Percentiles rank a stretch among this genome's conserved stretches.
These are phyloP conservation scores for Drosophila repleta DNA, from an alignment of 1,140 invertebrate species.

Conservation along the genomic window DNA sequence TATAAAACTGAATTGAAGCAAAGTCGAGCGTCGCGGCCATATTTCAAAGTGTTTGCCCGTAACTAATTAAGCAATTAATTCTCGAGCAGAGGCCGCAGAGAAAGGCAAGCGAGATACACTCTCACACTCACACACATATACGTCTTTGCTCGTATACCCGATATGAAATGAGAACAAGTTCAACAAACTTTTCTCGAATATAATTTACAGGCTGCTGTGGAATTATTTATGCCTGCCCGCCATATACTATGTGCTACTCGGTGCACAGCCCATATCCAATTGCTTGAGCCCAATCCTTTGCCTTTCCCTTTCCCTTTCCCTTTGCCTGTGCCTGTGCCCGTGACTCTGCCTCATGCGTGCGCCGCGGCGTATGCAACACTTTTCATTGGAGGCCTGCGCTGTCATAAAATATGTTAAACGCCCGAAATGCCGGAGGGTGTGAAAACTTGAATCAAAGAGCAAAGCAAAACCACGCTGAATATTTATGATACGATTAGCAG, in stretches of 20 bases:
- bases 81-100: constrained; percentile 56
- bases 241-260: neutral
- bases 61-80: constrained; percentile 83
- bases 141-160: neutral
- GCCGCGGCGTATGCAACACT: constrained; percentile 70
- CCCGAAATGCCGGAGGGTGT: constrained; percentile 71
- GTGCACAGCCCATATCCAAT: constrained; percentile 33
- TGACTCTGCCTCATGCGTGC: constrained; percentile 51
- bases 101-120: constrained; percentile 30
- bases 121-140: constrained; percentile 9
- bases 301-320: constrained; percentile 13
- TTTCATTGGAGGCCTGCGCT: constrained; percentile 36
- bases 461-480: constrained; percentile 69
- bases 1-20: constrained; percentile 25
- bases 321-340: constrained; percentile 32
- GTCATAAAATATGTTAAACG: constrained; percentile 78
- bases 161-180: constrained; percentile 50
- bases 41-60: constrained; percentile 81
- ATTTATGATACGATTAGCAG: constrained; percentile 81
- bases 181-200: constrained; percentile 75
- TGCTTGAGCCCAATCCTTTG: constrained; percentile 44
- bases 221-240: constrained; percentile 60
- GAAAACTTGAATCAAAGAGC: constrained; percentile 76
- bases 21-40: constrained; percentile 71
- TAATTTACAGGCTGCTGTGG: constrained; percentile 62